These are phyloP conservation scores for Steinernema feltiae DNA, from an alignment of 1,140 invertebrate genomes.

Conservation along the genomic window DNA sequence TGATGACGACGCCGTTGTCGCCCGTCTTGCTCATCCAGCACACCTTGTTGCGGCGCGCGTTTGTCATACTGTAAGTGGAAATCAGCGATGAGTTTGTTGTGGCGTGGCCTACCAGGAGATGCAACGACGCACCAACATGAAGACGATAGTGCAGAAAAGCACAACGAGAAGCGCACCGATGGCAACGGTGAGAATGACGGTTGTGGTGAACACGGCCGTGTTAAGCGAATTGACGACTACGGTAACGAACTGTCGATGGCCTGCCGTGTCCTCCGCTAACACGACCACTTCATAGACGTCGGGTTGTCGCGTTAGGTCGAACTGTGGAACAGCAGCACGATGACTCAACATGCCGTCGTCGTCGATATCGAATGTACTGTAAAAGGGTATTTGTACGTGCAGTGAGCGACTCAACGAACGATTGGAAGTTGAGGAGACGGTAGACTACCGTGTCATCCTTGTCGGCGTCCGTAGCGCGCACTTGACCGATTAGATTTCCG, in stretches of 20 bases:
- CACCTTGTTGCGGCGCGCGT: background rate
- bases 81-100: background rate
- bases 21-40: conserved; percentile 8
- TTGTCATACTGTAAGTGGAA: background rate
- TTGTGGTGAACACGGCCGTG: background rate
- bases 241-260: background rate
- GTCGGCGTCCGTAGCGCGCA: background rate
- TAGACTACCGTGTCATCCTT: background rate
- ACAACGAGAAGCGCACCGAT: background rate
- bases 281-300: background rate
- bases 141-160: background rate
- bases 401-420: background rate
- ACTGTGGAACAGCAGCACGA: background rate
- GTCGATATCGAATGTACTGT: background rate
- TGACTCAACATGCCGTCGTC: background rate
- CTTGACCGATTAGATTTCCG: background rate
- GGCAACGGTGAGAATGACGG: background rate
- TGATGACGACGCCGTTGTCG: conserved; percentile 2
- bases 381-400: background rate
- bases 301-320: background rate
- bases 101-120: background rate
- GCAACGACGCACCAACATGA: background rate
- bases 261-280: background rate
- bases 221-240: background rate
- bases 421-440: background rate